A percentile compares a stretch with the other conserved stretches of the same genome.
These are phyloP conservation scores for Plumapathes pennacea DNA, from an alignment of 92 coral and sea anemone species.

Conservation along the genomic window DNA sequence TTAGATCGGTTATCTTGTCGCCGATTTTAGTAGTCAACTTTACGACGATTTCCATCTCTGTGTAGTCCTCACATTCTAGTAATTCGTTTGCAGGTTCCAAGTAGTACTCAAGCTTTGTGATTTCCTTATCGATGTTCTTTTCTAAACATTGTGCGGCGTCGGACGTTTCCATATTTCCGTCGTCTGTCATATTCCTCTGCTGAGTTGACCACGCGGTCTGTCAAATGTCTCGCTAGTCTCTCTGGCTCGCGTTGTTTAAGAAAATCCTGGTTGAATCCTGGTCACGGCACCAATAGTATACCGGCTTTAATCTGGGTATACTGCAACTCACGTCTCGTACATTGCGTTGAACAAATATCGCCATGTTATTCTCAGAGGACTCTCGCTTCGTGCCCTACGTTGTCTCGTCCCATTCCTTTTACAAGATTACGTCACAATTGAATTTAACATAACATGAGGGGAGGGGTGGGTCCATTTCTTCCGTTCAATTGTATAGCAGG, in stretches of 20 bases:
- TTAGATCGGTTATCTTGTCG: slow-evolving; percentile 30
- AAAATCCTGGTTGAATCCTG: too few species aligned
- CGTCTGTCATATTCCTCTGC: slow-evolving; percentile 9
- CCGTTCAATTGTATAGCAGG: too few species aligned
- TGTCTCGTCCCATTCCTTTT: too few species aligned
- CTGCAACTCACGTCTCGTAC: too few species aligned
- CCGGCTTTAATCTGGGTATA: too few species aligned
- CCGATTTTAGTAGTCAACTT: slow-evolving; percentile 10
- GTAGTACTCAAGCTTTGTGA: slow-evolving; percentile 36
- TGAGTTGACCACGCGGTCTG: slow-evolving; percentile 12
- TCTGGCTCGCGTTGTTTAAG: too few species aligned
- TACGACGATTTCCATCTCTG: slow-evolving; percentile 23
- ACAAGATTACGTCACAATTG: too few species aligned
- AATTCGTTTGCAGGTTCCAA: slow-evolving; percentile 32
- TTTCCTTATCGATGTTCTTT: slow-evolving; percentile 27
- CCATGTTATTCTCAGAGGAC: too few species aligned
- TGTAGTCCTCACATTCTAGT: slow-evolving; percentile 12
- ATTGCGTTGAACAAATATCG: too few species aligned
- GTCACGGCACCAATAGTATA: slow-evolving; percentile 60
- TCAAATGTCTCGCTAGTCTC: slow-evolving; percentile 9
- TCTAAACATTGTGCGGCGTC: slow-evolving; percentile 18
- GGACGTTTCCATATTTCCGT: background rate
- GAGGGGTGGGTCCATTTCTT: too few species aligned
- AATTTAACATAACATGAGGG: too few species aligned
- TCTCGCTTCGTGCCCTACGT: too few species aligned